These are phyloP conservation scores for Ditylenchus dipsaci DNA, from an alignment of 1,140 invertebrate species.

Conservation along the genomic window DNA sequence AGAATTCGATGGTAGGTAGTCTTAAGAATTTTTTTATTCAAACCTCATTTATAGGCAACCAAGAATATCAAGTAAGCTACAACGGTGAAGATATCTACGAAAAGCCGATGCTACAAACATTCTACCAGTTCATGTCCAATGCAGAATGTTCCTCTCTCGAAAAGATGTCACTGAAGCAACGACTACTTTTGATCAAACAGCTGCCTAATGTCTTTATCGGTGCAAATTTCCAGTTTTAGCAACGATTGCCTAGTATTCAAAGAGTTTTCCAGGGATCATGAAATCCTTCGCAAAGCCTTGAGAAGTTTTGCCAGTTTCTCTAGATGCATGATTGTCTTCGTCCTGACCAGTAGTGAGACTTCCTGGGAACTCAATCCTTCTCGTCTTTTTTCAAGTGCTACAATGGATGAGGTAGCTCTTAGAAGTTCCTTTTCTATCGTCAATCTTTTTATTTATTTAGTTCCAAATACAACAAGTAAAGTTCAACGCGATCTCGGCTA, in stretches of 20 bases:
- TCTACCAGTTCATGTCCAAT: slow-evolving; percentile 16
- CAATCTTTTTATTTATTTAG: neutral
- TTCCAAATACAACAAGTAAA: slow-evolving; percentile 14
- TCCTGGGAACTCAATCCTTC: slow-evolving; percentile 35
- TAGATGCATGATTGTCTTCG: slow-evolving; percentile 34
- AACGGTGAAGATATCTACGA: neutral
- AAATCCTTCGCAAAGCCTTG: slow-evolving; percentile 1
- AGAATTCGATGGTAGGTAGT: slow-evolving; percentile 23
- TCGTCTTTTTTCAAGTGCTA: slow-evolving; percentile 17
- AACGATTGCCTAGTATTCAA: slow-evolving; percentile 10
- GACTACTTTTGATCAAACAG: slow-evolving; percentile 28
- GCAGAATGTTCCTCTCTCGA: slow-evolving; percentile 24
- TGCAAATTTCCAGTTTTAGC: slow-evolving; percentile 12
- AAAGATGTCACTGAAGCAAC: slow-evolving; percentile 31
- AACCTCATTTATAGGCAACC: neutral
- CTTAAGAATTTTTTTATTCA: too few relatives aligned
- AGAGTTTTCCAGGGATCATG: slow-evolving; percentile 22
- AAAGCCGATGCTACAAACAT: slow-evolving; percentile 8
- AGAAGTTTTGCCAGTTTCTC: neutral
- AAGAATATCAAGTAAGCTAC: slow-evolving; percentile 14
- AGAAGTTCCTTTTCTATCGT: neutral
- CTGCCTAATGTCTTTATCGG: slow-evolving; percentile 22
- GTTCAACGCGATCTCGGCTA: slow-evolving; percentile 17
- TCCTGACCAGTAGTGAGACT: slow-evolving; percentile 24
- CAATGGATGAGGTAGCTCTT: slow-evolving; percentile 6